These are phyloP conservation scores for Drosophila pseudoananassae DNA, from an alignment of 1,140 invertebrate genomes.

Conservation along the genomic window DNA sequence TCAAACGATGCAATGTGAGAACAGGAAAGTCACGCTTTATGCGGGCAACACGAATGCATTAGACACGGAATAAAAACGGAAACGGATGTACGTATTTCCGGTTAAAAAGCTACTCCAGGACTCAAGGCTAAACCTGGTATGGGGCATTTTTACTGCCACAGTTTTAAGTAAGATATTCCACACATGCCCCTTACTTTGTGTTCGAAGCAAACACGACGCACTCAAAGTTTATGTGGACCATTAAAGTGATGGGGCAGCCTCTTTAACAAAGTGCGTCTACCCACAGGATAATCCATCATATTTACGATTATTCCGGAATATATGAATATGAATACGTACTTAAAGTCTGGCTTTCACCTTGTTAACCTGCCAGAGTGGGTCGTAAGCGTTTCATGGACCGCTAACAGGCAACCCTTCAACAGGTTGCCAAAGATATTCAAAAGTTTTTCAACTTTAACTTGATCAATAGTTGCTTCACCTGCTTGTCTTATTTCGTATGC, in stretches of 20 bases:
- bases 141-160: slow-evolving; percentile 21
- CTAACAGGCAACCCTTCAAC: slow-evolving; percentile 10
- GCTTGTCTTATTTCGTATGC: slow-evolving; percentile 5
- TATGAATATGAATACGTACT: slow-evolving; percentile 35
- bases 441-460: slow-evolving; percentile 21
- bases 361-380: slow-evolving; percentile 16
- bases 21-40: slow-evolving; percentile 17
- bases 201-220: slow-evolving; percentile 4
- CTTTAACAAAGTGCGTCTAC: slow-evolving; percentile 28
- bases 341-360: slow-evolving; percentile 7
- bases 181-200: slow-evolving; percentile 38
- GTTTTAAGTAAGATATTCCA: slow-evolving; percentile 35
- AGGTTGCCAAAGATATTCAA: slow-evolving; percentile 29
- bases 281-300: slow-evolving; percentile 65
- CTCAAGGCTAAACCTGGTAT: background rate
- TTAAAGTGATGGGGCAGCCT: slow-evolving; percentile 10
- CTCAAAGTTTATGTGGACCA: slow-evolving; percentile 21
- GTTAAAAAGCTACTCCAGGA: background rate
- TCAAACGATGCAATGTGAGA: background rate
- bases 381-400: slow-evolving; percentile 1
- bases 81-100: slow-evolving; percentile 26
- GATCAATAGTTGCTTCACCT: slow-evolving; percentile 38
- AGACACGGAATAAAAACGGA: slow-evolving; percentile 19
- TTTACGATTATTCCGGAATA: slow-evolving; percentile 69
- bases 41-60: slow-evolving; percentile 13